Evolutionary conservation across 2,113 vertebrate genomes (phyloP), one percentile per base, ranked within the genome.

Genomic region (Gallinago undulata): DNA sequence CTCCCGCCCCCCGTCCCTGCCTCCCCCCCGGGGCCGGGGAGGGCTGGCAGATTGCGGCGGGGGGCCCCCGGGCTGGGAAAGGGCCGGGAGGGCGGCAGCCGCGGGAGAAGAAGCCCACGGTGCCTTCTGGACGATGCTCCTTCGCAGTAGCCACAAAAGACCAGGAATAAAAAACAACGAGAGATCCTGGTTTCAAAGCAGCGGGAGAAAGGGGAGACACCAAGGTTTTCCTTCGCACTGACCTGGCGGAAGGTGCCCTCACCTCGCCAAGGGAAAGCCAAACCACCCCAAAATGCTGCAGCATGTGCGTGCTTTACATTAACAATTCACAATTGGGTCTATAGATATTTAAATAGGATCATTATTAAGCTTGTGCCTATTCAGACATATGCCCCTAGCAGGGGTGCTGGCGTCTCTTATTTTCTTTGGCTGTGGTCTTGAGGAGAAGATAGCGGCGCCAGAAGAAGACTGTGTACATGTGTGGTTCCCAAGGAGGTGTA

Each of bases 321-420:
- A 43, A 51, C 76, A 30, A 75, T 74, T 91, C 76, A 70, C 91
- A 55, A 41, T 59, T 45, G 90, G 59, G 16, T 82, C 83, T 47
- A 89, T 70, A 80, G 37, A 35, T 84, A 77, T 96, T 97, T 89
- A 96, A 94, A 93, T 82, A 11, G 88, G 60, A 77, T 64, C 70
- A 17, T 78, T 84, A 82, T 67, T 62, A 95, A 84, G 91, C 91
- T 73, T 76, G 68, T 66, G 67, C 87, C 83, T 95, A 87, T 89
- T 93, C 92, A 94, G 94, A 94, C 87, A 79, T 84, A 84, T 83
- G 87, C 67, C 91, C 95, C 78, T 94, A 89, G 86, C 69, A 93
- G 87, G 92, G 84, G 70, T 85, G 70, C 91, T 80, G 87, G 77
- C 67, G 96, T 25, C 82, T 73, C 62, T 53, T 60, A 4, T 62